A percentile compares a stretch with the other conserved stretches of the same genome.
Evolutionary conservation across 2,888 invertebrate species (phyloP).

Genomic region (Eilema depressum): DNA sequence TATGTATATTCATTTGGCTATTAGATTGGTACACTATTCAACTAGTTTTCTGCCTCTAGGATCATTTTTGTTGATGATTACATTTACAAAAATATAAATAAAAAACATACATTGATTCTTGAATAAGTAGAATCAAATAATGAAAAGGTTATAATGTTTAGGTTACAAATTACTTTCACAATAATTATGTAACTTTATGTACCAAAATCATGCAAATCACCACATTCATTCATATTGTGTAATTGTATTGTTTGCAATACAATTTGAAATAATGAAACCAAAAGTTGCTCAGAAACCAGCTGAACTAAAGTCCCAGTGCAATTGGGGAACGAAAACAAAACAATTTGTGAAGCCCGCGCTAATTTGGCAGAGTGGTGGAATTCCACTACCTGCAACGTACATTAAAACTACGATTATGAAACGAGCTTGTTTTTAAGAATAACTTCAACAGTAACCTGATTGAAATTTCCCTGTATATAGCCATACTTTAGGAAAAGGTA

Average conservation of each 20-base stretch:
- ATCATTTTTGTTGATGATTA: no score
- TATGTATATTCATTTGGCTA: neutral
- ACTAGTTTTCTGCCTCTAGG: neutral
- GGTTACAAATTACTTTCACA: no score
- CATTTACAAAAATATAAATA: no score
- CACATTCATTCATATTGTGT: no score
- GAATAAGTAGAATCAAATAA: no score
- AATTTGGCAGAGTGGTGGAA: neutral
- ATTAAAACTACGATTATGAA: neutral
- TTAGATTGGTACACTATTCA: neutral
- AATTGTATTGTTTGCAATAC: neutral
- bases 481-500: no score
- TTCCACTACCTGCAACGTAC: neutral
- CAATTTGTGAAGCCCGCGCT: neutral
- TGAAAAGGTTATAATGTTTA: no score
- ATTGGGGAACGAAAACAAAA: conserved; percentile 3
- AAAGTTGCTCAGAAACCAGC: neutral
- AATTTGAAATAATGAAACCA: neutral
- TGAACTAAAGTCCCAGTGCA: neutral
- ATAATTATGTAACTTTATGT: no score
- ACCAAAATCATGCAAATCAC: no score
- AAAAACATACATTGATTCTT: no score
- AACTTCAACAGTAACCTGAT: neutral
- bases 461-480: no score
- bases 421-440: neutral